Evolutionary conservation across 30 jellyfish, hydroid and myxozoan genomes (phyloP).

Genomic region (Catostylus mosaicus): DNA sequence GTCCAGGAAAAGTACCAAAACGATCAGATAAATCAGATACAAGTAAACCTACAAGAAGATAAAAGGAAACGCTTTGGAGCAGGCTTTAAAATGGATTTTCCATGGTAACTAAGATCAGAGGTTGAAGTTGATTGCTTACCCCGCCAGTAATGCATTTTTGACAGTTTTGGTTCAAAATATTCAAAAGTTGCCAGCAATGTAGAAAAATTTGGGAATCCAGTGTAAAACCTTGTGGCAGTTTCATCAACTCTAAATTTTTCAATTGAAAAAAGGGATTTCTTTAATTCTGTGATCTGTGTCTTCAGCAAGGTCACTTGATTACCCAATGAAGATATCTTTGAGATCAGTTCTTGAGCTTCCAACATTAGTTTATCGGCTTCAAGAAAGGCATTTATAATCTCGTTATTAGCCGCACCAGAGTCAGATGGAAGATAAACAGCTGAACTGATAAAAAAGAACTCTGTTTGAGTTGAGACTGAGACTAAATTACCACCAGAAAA

Average conservation of each 20-base stretch:
- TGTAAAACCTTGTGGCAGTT: no score
- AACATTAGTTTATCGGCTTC: not conserved
- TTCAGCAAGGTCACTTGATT: no score
- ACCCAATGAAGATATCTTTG: no score
- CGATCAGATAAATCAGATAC: slow-evolving; percentile 33
- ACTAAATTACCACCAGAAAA: slow-evolving; percentile 17
- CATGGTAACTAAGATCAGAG: not conserved
- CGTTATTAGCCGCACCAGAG: slow-evolving; percentile 18
- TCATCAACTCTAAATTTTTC: no score
- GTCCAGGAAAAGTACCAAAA: slow-evolving; percentile 37
- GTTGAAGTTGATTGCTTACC: slow-evolving; percentile 40
- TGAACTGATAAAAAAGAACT: slow-evolving; percentile 16
- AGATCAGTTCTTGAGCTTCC: no score
- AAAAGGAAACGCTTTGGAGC: slow-evolving; percentile 46
- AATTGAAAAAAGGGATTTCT: no score
- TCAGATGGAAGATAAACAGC: slow-evolving; percentile 36
- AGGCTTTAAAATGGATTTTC: slow-evolving; percentile 9
- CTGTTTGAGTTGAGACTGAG: slow-evolving; percentile 20
- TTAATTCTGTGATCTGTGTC: no score
- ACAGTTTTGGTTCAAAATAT: slow-evolving; percentile 12
- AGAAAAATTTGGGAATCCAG: slow-evolving; percentile 23
- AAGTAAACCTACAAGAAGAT: slow-evolving; percentile 36
- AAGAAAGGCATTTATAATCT: slow-evolving; percentile 10
- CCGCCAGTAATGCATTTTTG: slow-evolving; percentile 16
- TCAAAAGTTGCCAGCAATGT: slow-evolving; percentile 25